These are phyloP conservation scores for Ceratina australensis DNA, from an alignment of 1,140 invertebrate species.

Conservation along the genomic window DNA sequence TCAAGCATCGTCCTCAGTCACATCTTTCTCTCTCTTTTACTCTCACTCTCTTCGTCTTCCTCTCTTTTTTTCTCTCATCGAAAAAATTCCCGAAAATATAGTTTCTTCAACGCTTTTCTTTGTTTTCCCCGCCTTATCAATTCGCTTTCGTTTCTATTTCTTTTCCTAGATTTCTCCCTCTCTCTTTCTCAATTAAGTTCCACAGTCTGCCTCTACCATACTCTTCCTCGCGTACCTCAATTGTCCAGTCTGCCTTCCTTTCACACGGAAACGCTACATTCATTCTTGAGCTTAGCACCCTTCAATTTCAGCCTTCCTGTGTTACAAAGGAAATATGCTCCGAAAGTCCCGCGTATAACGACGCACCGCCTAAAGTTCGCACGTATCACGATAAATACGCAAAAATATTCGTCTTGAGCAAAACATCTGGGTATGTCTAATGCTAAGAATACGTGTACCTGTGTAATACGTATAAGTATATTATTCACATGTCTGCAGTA, in stretches of 20 bases:
- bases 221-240: constrained; percentile 20
- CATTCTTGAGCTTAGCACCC: constrained; percentile 71
- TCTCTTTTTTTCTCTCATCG: constrained; percentile 49
- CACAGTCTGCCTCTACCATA: background rate
- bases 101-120: constrained; percentile 60
- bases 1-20: constrained; percentile 26
- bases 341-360: constrained; percentile 56
- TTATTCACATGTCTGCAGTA: background rate
- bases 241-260: background rate
- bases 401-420: constrained; percentile 68
- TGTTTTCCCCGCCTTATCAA: constrained; percentile 42
- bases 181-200: constrained; percentile 6
- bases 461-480: background rate
- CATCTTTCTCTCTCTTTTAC: constrained; percentile 48
- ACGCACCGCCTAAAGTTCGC: constrained; percentile 40
- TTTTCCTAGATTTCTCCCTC: constrained; percentile 18
- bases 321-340: constrained; percentile 66
- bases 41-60: constrained; percentile 25
- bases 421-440: constrained; percentile 67
- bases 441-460: constrained; percentile 43
- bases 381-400: constrained; percentile 39
- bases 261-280: constrained; percentile 46
- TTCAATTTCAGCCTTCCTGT: constrained; percentile 73
- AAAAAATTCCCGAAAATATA: constrained; percentile 70
- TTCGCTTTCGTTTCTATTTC: constrained; percentile 55